Base-by-base conservation (phyloP, 2,113 vertebrate genomes). In the Hiodon alosoides region DNA sequence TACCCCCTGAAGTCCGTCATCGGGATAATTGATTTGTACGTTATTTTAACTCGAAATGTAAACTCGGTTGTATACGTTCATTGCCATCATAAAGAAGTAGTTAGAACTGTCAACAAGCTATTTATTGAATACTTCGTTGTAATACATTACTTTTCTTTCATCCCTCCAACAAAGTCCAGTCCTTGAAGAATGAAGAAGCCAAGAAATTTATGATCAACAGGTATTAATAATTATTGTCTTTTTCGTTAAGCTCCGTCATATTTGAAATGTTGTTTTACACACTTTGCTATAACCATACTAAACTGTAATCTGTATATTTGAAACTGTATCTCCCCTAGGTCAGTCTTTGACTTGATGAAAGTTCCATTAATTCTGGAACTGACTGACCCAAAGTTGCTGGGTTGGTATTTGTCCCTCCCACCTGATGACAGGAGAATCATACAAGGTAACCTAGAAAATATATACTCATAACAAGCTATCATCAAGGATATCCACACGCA, bases 331-430 rank as follows among this genome's bases (percentile, higher is more conserved):
- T 70, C 48, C 14, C 13, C 3, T 16, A 88, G 87, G 57, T 85
- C 84, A 4, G 47, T 90, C 2, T 89, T 85, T 74, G 77, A 86
- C 0, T 72, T 90, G 74, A 79, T 90, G 61, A 71, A 66, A 4
- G 31, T 4, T 10, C 69, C 71, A 52, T 1, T 10, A 0, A 58
- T 53, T 31, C 68, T 90, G 4, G 11, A 80, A 0, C 58, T 89
- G 9, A 83, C 61, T 1, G 87, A 87, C 78, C 69, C 72, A 2
- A 83, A 48, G 72, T 71, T 90, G 71, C 80, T 86, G 53, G 2
- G 58, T 8, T 90, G 89, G 90, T 89, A 86, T 11, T 69, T 83
- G 0, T 1, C 7, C 46, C 76, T 90, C 75, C 54, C 82, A 64
- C 14, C 51, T 0, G 81, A 86, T 4, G 86, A 89, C 77, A 77